Percentiles rank a stretch among this genome's conserved stretches.
Conservation (phyloP, 2,797 vertebrate species). For the Chelidonichthys spinosus region DNA sequence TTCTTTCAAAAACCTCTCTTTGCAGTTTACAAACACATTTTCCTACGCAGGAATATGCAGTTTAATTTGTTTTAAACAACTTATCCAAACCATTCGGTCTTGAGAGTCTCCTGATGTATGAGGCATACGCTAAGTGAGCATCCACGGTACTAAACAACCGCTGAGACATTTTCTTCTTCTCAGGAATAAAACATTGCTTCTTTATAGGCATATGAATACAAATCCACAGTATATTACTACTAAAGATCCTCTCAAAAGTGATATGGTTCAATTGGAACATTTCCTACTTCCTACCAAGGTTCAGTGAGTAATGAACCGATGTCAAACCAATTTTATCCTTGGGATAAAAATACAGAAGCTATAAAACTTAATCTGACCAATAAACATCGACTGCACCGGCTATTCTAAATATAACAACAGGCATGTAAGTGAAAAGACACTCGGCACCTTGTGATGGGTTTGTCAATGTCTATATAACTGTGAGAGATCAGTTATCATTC, state of each 20-base stretch:
- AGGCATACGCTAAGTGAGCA: neutral
- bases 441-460: conserved; percentile 6
- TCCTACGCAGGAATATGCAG: neutral
- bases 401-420: conserved; percentile 14
- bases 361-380: conserved; percentile 14
- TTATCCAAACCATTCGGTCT: neutral
- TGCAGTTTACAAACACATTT: conserved; percentile 42
- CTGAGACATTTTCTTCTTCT: conserved; percentile 7
- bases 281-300: neutral
- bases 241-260: neutral
- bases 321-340: neutral
- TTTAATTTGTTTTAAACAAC: conserved; percentile 17
- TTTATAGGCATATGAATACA: neutral
- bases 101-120: conserved; percentile 12
- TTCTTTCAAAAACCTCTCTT: conserved; percentile 36
- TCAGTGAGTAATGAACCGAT: neutral
- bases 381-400: conserved; percentile 1
- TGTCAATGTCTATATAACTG: neutral
- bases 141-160: neutral
- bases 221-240: conserved; percentile 4
- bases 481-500: neutral
- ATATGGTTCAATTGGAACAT: neutral
- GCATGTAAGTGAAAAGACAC: conserved; percentile 13
- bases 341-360: conserved; percentile 4
- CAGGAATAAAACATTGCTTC: neutral